These are phyloP conservation scores for Decapterus maruadsi DNA, from an alignment of 2,797 vertebrate species.

Conservation along the genomic window DNA sequence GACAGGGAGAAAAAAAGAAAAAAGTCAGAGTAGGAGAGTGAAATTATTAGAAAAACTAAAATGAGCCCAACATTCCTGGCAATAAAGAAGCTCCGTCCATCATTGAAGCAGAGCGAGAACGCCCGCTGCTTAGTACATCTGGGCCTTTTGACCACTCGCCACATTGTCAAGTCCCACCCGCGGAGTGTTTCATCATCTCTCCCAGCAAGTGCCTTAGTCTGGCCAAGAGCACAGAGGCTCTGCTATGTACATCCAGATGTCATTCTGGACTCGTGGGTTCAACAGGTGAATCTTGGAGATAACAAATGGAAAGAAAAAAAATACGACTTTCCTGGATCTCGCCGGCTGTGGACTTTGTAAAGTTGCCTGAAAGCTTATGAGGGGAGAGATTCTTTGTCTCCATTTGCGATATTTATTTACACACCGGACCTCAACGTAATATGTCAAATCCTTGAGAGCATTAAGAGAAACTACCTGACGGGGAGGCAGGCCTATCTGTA, in stretches of 20 bases:
- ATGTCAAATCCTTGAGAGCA: constrained; percentile 45
- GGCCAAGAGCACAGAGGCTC: constrained; percentile 64
- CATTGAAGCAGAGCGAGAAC: constrained; percentile 65
- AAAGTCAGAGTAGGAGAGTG: constrained; percentile 9
- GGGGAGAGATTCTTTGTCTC: constrained; percentile 40
- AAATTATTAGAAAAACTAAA: constrained; percentile 62
- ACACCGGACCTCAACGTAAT: constrained; percentile 29
- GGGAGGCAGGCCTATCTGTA: constrained; percentile 64
- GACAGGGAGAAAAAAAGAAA: neutral
- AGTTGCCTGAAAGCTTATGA: constrained; percentile 31
- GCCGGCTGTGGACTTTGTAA: constrained; percentile 37
- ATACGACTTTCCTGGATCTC: constrained; percentile 20
- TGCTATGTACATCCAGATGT: constrained; percentile 78
- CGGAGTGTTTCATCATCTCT: constrained; percentile 80
- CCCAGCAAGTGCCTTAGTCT: constrained; percentile 72
- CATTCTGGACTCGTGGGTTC: constrained; percentile 66
- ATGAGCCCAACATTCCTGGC: constrained; percentile 77
- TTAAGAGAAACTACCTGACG: constrained; percentile 71
- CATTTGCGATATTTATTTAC: constrained; percentile 59
- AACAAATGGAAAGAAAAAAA: constrained; percentile 31
- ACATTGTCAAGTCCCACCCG: constrained; percentile 80
- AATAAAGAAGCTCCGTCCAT: constrained; percentile 70
- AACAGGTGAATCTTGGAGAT: constrained; percentile 76
- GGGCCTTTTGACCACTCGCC: constrained; percentile 81
- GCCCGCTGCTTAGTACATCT: constrained; percentile 77